Evolutionary conservation across 2,888 invertebrate genomes (phyloP).

Genomic region (Microctonus hyperodae): DNA sequence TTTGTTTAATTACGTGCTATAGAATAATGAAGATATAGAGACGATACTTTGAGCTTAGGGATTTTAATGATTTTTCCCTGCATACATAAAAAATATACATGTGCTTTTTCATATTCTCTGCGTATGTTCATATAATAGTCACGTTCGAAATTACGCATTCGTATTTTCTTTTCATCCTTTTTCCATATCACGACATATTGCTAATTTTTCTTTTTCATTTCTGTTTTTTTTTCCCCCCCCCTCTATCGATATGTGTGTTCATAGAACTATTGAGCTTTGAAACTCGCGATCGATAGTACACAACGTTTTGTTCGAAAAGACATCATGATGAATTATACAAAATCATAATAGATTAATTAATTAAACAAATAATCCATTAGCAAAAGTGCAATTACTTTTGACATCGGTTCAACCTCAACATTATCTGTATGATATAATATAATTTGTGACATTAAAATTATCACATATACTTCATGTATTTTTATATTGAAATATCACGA

Average conservation of each 20-base stretch:
- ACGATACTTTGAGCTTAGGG: slow-evolving; percentile 9
- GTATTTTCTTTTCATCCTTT: slow-evolving; percentile 8
- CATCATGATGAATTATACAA: neutral
- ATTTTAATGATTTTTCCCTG: slow-evolving; percentile 9
- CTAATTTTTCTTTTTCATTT: neutral
- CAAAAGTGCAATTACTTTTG: too few relatives aligned
- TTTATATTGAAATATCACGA: neutral
- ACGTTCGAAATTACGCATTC: slow-evolving; percentile 18
- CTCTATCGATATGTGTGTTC: neutral
- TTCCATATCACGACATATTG: neutral
- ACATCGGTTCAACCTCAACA: too few relatives aligned
- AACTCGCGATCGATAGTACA: too few relatives aligned
- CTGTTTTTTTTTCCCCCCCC: neutral
- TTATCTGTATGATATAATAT: too few relatives aligned
- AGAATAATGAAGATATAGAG: slow-evolving; percentile 9
- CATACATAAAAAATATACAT: neutral
- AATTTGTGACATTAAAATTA: neutral
- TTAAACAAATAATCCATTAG: too few relatives aligned
- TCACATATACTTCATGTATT: neutral
- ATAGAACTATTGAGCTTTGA: neutral
- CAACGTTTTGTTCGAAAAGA: too few relatives aligned
- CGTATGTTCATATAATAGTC: slow-evolving; percentile 3
- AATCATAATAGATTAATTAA: neutral
- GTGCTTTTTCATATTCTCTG: neutral
- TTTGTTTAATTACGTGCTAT: neutral